Base-by-base conservation (phyloP, 2,113 vertebrate genomes). In the Zosterops borbonicus region DNA sequence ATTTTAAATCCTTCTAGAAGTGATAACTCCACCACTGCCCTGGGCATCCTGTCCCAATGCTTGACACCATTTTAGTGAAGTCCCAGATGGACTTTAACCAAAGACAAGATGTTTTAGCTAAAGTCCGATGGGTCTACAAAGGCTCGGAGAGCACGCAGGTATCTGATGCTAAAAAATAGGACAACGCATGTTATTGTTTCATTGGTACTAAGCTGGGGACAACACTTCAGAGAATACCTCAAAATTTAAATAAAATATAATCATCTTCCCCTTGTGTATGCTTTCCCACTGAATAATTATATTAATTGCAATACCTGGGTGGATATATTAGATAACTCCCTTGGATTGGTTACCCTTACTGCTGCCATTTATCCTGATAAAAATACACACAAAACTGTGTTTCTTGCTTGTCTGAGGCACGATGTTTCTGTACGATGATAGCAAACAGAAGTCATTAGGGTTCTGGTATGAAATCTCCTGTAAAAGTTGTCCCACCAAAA, bases 401-500 rank as follows among this genome's bases (percentile, higher is more conserved):
- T 87, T 35, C n/a, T 80, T 60, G 11, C 20, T 92, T 79, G 28
- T 92, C 56, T 29, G 49, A 24, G 46, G 41, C 39, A 73, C 85
- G 52, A 80, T 44, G 19, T 73, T 13, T 79, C 67, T 52, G 25
- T 18, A 53, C 7, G 12, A 17, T 28, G 33, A 44, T 10, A 80
- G 25, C 41, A 86, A 89, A 60, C 33, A 33, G 14, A 81, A 81
- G 49, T 31, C 25, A 25, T 75, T 67, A 73, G 33, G 5, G 6
- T 20, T 89, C 68, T 88, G 53, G 7, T 65, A 55, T 74, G 62
- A 94, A 71, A 58, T 59, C 25, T 84, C 67, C 44, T 67, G 31
- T 75, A 59, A 77, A 87, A 87, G 15, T 31, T 64, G 20, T 88
- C 90, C 77, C 71, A 46, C 44, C 44, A 42, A 87, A 94, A 85